A percentile compares a stretch with the other conserved stretches of the same genome.
Evolutionary conservation across 2,797 vertebrate genomes (phyloP).

Genomic region (Anabacerthia variegaticeps): DNA sequence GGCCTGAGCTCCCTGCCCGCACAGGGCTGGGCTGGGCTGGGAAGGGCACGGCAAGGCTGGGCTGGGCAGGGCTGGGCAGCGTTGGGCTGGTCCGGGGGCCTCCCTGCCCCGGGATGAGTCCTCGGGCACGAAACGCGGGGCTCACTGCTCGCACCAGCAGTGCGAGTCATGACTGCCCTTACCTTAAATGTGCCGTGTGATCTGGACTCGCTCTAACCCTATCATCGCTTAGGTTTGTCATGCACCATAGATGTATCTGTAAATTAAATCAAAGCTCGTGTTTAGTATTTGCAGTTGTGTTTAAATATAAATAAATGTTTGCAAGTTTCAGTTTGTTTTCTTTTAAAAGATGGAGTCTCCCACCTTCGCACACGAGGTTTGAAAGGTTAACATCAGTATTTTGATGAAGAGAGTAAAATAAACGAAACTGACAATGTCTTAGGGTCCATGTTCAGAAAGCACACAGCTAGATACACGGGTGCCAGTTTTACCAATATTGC

Average conservation of each 20-base stretch:
- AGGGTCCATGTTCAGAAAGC: rapidly evolving
- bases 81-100: neutral
- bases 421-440: rapidly evolving
- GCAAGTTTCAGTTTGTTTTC: neutral
- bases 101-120: neutral
- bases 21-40: too few relatives aligned
- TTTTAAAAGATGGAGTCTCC: neutral
- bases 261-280: neutral
- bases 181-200: neutral
- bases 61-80: neutral
- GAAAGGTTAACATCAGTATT: neutral
- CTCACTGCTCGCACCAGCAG: neutral
- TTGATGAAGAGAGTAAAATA: neutral
- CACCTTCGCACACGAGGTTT: neutral
- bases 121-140: neutral
- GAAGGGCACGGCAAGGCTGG: neutral
- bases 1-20: neutral
- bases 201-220: neutral
- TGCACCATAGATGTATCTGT: neutral
- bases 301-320: neutral
- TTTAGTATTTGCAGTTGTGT: neutral
- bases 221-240: rapidly evolving
- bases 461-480: rapidly evolving
- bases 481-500: neutral
- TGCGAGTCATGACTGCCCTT: rapidly evolving